Evolutionary conservation across 2,797 vertebrate genomes (phyloP).

Genomic region (Alosa sapidissima): DNA sequence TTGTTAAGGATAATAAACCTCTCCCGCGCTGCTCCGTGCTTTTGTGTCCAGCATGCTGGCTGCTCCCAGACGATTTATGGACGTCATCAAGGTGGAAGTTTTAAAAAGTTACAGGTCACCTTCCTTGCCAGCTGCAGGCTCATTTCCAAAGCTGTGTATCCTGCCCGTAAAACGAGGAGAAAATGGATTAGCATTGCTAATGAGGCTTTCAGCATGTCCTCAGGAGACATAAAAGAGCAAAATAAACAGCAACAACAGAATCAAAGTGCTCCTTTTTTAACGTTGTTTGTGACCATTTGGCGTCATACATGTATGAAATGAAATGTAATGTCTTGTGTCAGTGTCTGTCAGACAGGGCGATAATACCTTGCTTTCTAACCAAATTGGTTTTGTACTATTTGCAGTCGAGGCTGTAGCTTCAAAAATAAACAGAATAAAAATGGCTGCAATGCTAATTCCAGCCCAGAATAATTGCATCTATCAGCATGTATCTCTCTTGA

Average conservation of each 20-base stretch:
- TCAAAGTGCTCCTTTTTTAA: not conserved
- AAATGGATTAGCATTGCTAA: conserved; percentile 68
- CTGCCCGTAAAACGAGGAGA: conserved; percentile 21
- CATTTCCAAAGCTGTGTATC: conserved; percentile 60
- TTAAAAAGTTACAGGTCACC: conserved; percentile 66
- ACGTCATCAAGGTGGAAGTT: conserved; percentile 39
- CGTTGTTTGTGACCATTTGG: not conserved
- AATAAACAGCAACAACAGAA: conserved; percentile 18
- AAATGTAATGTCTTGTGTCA: not conserved
- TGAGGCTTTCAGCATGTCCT: conserved; percentile 54
- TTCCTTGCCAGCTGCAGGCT: conserved; percentile 63
- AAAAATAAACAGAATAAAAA: conserved; percentile 15
- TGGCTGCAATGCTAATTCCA: conserved; percentile 15
- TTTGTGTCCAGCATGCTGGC: not conserved
- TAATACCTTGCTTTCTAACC: not conserved
- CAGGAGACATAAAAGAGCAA: conserved; percentile 40
- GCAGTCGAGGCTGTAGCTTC: conserved; percentile 15
- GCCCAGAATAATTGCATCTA: conserved; percentile 60
- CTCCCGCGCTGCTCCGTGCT: not conserved
- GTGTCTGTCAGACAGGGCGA: not conserved
- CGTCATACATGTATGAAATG: not conserved
- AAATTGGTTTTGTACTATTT: conserved; percentile 8
- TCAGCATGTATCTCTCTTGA: conserved; percentile 69
- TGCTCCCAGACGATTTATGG: conserved; percentile 31
- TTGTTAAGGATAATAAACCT: conserved; percentile 20